Base-by-base conservation (phyloP, 1,140 invertebrate species). In the Steinernema khuongi region DNA sequence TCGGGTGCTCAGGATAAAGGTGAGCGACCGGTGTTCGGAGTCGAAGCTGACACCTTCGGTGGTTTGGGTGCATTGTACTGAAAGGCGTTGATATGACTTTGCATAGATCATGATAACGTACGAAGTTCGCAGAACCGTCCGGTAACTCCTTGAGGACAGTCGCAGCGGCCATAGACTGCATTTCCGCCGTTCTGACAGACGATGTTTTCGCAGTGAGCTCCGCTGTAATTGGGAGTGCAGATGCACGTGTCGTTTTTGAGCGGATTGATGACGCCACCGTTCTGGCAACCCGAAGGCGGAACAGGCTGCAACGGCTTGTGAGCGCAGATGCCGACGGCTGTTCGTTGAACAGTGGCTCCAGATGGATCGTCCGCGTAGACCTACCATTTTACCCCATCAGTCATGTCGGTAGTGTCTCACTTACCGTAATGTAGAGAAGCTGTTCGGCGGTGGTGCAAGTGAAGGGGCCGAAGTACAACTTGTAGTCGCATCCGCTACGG, bases 91-190 rank as follows among this genome's bases (percentile, higher is more conserved):
- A 11, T n/a, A 60, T 22, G 43, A 29, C 31, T 18, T 1, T 33
- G 18, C 17, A 1, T 29, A 17, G 11, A 17, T 18, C 26, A 7
- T 60, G 19, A 19, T 31, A 19, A 28, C 41, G 2, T 73, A 80
- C 69, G 67, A n/a, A 76, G 50, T 71, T 80, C 77, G 67, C 79
- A 80, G 71, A 79, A 80, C n/a, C 71, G 66, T 50, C 79, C 79
- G 32, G 44, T 67, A 60, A 75, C 41, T 44, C 74, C 74, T 22
- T 32, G 28, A 2, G 75, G 71, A 50, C 79, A 80, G 22, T 72
- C 36, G 66, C 79, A 80, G 19, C n/a, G 31, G n/a, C 68, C 60
- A 33, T 68, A 66, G 31, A 41, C 29, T 14, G 74, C 32, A 17
- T 68, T 74, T n/a, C 78, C 79, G 32, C 72, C 72, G 31, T 79